Evolutionary conservation across 2,113 vertebrate genomes (phyloP), one percentile per base, ranked within the genome.

Genomic region (Mobula birostris): DNA sequence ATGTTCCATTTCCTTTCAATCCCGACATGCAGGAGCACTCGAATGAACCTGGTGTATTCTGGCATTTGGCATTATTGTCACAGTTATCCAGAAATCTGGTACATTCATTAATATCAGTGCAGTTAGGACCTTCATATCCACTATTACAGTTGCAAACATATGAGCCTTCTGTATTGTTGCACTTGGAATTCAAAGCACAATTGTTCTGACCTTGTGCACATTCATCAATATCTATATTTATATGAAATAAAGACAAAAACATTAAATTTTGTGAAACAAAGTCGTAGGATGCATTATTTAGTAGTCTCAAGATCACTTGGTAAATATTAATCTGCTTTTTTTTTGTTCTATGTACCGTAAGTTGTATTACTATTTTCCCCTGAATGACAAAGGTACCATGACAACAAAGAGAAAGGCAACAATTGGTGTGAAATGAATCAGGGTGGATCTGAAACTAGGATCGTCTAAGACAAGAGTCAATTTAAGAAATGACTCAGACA

Each of bases 51-150:
- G 77, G 74, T 27, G 17, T 36, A n/a, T 94, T 94, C 14, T 29
- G 11, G 66, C 94, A 94, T 66, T 14, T 2, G 17, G 94, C 82
- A 0, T 48, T 17, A 15, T 56, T 36, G 11, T 82, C 61, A 94
- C 94, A 94, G 58, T 94, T 56, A 77, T 83, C 70, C 61, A 61
- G 77, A 83, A 70, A 27, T 66, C 24, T 83, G 68, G 32, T 7
- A 66, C 94, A 94, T 87, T 94, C 94, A 61, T 94, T 58, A 83
- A 94, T 83, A 72, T 94, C 94, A 56, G 36, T 68, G 94, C 94
- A 94, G 27, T 80, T 94, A 27, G 61, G 5, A 70, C 56, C 78
- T 68, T 72, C 94, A 77, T 70, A 94, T 72, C 94, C 94, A 21
- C 27, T 14, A 7, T 94, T 94, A 72, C 94, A 94, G 14, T 15